Conservation (phyloP, 2,113 vertebrate genomes). For the Cavia porcellus region DNA sequence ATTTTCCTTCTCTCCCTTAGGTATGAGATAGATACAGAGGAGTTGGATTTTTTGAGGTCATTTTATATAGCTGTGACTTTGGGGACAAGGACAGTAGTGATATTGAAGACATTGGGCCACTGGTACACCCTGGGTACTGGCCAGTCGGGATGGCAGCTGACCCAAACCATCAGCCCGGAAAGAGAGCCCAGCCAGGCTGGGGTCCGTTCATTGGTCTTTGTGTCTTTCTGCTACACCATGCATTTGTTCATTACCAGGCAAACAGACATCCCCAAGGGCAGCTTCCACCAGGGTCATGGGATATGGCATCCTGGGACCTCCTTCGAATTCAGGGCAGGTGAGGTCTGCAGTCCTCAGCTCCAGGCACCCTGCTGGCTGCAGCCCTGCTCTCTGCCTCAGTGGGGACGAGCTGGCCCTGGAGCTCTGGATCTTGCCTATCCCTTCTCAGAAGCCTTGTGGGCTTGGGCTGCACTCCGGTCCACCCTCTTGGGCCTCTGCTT, state of each 20-base stretch:
- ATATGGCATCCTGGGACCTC: background rate
- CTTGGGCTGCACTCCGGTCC: background rate
- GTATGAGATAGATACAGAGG: background rate
- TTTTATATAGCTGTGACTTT: background rate
- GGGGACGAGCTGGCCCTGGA: background rate
- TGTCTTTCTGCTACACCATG: background rate
- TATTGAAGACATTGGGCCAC: background rate
- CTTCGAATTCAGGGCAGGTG: background rate
- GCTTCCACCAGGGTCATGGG: background rate
- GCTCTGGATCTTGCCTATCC: background rate
- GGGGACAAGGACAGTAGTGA: background rate
- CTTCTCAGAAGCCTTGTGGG: background rate
- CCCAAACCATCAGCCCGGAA: background rate
- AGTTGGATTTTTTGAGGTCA: background rate
- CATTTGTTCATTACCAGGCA: background rate
- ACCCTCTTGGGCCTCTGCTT: background rate
- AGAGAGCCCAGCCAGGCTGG: background rate
- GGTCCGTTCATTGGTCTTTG: slow-evolving; percentile 2
- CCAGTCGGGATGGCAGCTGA: background rate
- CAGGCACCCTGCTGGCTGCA: background rate
- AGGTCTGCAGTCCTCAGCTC: background rate
- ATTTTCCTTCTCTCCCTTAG: background rate
- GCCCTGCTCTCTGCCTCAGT: background rate
- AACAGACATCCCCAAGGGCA: background rate
- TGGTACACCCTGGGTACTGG: background rate